Evolutionary conservation across 1,140 invertebrate species (phyloP).

Genomic region (Leptoteleia sp.): DNA sequence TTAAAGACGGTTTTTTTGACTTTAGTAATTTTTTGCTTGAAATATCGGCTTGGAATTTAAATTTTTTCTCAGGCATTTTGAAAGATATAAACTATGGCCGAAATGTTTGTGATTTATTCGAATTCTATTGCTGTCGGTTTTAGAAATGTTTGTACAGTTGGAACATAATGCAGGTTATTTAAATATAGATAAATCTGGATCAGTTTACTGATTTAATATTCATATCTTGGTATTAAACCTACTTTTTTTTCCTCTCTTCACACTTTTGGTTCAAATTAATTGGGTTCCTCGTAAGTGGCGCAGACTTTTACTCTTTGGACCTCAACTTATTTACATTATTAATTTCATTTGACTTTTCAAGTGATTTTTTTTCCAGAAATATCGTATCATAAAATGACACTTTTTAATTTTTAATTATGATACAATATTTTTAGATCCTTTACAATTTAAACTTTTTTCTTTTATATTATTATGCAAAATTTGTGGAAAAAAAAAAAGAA

Average conservation of each 20-base stretch:
- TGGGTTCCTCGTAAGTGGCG: background rate
- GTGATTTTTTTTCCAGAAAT: background rate
- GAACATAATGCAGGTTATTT: no score
- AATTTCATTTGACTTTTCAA: background rate
- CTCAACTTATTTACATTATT: background rate
- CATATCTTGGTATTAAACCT: background rate
- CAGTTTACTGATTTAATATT: slow-evolving; percentile 1
- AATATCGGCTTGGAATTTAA: background rate
- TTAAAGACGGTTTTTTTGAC: background rate
- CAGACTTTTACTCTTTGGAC: background rate
- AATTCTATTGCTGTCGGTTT: no score
- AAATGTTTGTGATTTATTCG: no score
- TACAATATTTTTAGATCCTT: no score
- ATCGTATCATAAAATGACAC: background rate
- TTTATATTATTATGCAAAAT: no score
- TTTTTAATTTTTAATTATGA: background rate
- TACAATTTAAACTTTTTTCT: no score
- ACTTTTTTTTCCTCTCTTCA: background rate
- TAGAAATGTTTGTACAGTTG: no score
- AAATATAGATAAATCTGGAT: no score
- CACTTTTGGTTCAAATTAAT: background rate
- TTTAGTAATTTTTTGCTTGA: slow-evolving; percentile 4
- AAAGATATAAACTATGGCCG: no score
- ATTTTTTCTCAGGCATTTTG: no score
- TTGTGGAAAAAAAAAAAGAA: no score